Conservation (phyloP, 2,888 invertebrate species). For the Melieria picta region DNA sequence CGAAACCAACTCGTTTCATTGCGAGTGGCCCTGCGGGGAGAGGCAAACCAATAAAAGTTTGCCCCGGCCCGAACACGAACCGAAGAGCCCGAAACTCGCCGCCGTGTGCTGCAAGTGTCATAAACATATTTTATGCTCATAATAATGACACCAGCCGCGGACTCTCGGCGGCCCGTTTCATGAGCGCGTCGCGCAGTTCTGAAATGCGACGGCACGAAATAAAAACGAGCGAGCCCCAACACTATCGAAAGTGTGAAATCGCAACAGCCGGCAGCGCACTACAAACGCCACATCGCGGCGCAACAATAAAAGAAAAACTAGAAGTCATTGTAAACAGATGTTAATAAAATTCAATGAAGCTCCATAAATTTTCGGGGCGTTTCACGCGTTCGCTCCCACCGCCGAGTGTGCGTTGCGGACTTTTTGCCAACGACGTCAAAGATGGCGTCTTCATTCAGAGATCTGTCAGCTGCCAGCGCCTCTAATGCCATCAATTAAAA, state of each 20-base stretch:
- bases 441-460: no score
- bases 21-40: no score
- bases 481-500: slow-evolving; percentile 27
- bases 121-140: slow-evolving; percentile 43
- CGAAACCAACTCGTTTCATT: no score
- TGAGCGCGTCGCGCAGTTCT: slow-evolving; percentile 6
- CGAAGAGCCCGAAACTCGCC: no score
- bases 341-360: slow-evolving; percentile 26
- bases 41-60: no score
- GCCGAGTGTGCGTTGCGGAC: no score
- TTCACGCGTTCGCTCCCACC: not conserved
- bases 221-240: slow-evolving; percentile 11
- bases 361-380: slow-evolving; percentile 12
- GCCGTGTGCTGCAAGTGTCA: slow-evolving; percentile 5
- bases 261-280: slow-evolving; percentile 10
- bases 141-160: slow-evolving; percentile 42
- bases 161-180: no score
- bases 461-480: slow-evolving; percentile 6
- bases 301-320: slow-evolving; percentile 14
- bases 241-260: slow-evolving; percentile 29
- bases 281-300: no score
- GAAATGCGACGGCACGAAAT: not conserved
- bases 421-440: no score
- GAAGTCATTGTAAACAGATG: slow-evolving; percentile 6
- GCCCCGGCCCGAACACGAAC: no score